A percentile compares a stretch with the other conserved stretches of the same genome.
phyloP scores from a whole-genome alignment of 2,113 vertebrate genomes.

The Tiliqua scincoides region DNA sequence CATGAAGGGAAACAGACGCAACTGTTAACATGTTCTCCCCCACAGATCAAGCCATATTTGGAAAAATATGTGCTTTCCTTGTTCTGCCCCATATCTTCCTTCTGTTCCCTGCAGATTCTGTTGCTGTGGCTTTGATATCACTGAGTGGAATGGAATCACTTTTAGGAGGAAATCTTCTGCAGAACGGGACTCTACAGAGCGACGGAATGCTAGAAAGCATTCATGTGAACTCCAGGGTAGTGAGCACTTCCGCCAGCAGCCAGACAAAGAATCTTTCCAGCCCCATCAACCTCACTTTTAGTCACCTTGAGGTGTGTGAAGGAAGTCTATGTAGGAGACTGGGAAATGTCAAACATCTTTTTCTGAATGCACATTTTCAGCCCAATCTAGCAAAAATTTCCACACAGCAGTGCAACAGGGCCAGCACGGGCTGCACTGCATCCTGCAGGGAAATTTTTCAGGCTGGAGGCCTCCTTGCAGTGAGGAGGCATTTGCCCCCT shows the following conservation, averaged over 20 bases:
- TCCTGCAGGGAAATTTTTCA: no score
- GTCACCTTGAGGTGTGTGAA: conserved; percentile 11
- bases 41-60: background rate
- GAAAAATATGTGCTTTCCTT: background rate
- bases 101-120: background rate
- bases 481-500: no score
- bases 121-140: conserved; percentile 31
- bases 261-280: background rate
- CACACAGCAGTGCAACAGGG: no score
- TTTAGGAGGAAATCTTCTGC: background rate
- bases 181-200: background rate
- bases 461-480: no score
- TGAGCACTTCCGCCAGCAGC: background rate
- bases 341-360: background rate
- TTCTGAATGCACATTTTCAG: background rate
- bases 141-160: background rate
- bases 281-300: conserved; percentile 18
- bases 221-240: conserved; percentile 17
- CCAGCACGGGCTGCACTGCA: no score
- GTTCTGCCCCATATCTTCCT: background rate
- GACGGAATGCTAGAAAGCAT: background rate
- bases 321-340: background rate
- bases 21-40: background rate
- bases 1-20: background rate
- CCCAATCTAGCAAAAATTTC: no score